Evolutionary conservation across 2,113 vertebrate genomes (phyloP).

Genomic region (Urocolius indicus): DNA sequence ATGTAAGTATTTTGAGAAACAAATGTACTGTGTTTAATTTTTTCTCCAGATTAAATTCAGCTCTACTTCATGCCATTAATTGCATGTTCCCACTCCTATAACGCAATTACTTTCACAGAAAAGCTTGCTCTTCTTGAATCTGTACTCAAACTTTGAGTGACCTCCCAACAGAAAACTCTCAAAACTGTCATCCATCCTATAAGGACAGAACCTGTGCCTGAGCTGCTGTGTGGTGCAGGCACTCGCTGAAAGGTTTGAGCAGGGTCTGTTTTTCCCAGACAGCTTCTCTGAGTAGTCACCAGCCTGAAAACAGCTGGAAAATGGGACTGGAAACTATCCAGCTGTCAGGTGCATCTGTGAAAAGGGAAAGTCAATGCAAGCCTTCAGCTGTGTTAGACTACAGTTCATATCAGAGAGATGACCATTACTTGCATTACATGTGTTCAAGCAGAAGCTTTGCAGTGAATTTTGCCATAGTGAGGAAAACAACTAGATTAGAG

Average conservation of each 20-base stretch:
- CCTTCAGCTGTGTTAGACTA: conserved; percentile 18
- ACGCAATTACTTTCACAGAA: not conserved
- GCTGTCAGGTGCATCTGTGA: not conserved
- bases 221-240: fast-evolving
- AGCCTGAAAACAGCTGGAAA: not conserved
- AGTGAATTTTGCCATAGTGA: not conserved
- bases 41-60: not conserved
- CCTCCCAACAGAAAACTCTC: not conserved
- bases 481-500: not conserved
- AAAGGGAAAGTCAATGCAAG: not conserved
- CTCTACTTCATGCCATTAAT: not conserved
- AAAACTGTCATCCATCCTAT: not conserved
- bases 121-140: not conserved
- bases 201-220: not conserved
- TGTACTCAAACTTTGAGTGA: not conserved
- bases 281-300: not conserved
- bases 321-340: not conserved
- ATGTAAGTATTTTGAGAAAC: not conserved
- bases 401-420: not conserved
- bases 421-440: not conserved
- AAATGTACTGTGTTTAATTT: not conserved
- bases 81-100: not conserved
- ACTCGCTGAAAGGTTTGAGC: not conserved
- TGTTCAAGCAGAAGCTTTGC: conserved; percentile 33
- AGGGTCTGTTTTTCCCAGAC: not conserved